Evolutionary conservation across 2,797 vertebrate species (phyloP).

Genomic region (Mareca strepera): DNA sequence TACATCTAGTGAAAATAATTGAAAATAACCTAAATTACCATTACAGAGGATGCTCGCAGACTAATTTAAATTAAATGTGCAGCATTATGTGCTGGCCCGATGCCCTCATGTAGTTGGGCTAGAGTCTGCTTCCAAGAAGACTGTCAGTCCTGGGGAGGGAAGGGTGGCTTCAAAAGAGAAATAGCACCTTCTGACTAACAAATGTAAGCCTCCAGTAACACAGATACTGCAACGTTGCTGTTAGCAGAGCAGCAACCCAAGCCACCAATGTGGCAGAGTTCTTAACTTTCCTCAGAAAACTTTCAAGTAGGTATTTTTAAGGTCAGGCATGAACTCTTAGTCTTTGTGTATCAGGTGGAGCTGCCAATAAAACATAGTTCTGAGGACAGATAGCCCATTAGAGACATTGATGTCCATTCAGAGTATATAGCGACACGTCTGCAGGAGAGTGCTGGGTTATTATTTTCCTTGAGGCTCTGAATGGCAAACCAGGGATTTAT

Average conservation of each 20-base stretch:
- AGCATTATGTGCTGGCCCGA: not conserved
- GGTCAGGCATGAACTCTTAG: not conserved
- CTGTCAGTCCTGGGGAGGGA: not conserved
- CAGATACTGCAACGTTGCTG: not conserved
- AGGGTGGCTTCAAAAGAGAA: not conserved
- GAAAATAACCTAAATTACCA: fast-evolving
- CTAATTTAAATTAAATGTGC: not conserved
- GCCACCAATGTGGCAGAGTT: not conserved
- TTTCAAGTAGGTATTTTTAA: slow-evolving; percentile 24
- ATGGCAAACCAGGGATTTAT: not conserved
- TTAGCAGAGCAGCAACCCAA: not conserved
- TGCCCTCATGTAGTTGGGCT: not conserved
- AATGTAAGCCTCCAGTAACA: not conserved
- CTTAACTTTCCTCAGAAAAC: not conserved
- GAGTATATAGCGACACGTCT: slow-evolving; percentile 14
- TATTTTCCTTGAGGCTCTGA: slow-evolving; percentile 39
- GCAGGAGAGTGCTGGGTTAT: slow-evolving; percentile 9
- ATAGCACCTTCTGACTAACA: not conserved
- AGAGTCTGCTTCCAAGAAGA: not conserved
- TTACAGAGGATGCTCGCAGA: not conserved
- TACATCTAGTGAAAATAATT: not conserved
- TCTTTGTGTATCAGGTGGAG: not conserved
- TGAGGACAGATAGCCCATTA: not conserved
- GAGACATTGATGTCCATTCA: not conserved
- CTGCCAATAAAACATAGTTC: not conserved